These are phyloP conservation scores for Ochlodes sylvanus DNA, from an alignment of 2,888 invertebrate species.

Conservation along the genomic window DNA sequence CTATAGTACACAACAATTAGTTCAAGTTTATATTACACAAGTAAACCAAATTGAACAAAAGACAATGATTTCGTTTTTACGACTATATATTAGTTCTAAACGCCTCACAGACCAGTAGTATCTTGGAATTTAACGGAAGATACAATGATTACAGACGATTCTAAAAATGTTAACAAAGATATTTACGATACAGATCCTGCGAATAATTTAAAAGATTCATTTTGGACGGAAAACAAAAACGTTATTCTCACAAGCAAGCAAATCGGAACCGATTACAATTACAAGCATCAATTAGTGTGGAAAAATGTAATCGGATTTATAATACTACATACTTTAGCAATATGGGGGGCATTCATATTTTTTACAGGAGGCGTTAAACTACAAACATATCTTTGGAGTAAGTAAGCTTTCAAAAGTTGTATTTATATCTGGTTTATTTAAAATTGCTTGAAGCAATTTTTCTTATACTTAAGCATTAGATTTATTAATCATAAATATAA, in stretches of 20 bases:
- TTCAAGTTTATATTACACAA: conserved; percentile 43
- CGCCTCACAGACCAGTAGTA: not conserved
- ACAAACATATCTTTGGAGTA: conserved; percentile 59
- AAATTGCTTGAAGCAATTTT: not conserved
- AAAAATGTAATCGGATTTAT: conserved; percentile 86
- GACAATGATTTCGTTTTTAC: conserved; percentile 28
- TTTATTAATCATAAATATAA: no score
- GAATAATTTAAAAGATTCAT: conserved; percentile 11
- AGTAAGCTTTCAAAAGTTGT: conserved; percentile 62
- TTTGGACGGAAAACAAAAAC: conserved; percentile 17
- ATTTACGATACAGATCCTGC: not conserved
- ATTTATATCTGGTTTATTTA: conserved; percentile 51
- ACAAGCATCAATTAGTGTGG: conserved; percentile 86
- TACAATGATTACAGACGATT: conserved; percentile 7
- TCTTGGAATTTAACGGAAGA: not conserved
- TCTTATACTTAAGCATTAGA: no score
- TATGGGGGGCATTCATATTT: conserved; percentile 71
- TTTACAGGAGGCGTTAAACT: conserved; percentile 53
- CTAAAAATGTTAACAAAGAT: conserved; percentile 3
- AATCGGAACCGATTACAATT: conserved; percentile 64
- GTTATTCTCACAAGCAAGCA: conserved; percentile 43
- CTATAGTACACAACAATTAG: conserved; percentile 31
- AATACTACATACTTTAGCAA: conserved; percentile 78
- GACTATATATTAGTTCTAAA: conserved; percentile 8
- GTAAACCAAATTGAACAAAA: conserved; percentile 17